These are phyloP conservation scores for Malachius bipustulatus DNA, from an alignment of 2,888 invertebrate species.

Conservation along the genomic window DNA sequence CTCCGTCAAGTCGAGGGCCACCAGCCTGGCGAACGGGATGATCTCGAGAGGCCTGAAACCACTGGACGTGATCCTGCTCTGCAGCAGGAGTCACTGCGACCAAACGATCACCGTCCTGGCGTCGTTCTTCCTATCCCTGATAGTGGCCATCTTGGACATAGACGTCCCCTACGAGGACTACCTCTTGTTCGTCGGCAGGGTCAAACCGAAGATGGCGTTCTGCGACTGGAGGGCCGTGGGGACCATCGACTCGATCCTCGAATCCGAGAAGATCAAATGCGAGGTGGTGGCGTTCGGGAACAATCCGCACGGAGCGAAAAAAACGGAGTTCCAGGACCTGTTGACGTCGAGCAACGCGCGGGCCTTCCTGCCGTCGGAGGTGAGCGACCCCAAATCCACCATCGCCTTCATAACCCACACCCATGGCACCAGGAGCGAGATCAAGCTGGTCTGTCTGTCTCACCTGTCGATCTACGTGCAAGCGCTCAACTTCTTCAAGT, in stretches of 20 bases:
- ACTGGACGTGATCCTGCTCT: conserved; percentile 27
- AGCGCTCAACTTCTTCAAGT: conserved; percentile 18
- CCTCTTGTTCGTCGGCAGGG: conserved; percentile 19
- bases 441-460: conserved; percentile 28
- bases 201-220: conserved; percentile 30
- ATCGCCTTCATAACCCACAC: conserved; percentile 29
- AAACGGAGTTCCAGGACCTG: conserved; percentile 17
- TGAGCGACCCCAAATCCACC: conserved; percentile 22
- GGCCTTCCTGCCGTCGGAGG: conserved; percentile 22
- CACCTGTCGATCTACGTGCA: conserved; percentile 27
- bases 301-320: conserved; percentile 18
- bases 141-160: conserved; percentile 28
- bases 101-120: conserved; percentile 29
- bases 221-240: conserved; percentile 26
- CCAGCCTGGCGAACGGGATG: conserved; percentile 27
- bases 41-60: conserved; percentile 19
- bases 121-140: conserved; percentile 26
- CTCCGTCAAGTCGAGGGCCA: conserved; percentile 24
- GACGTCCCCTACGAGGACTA: conserved; percentile 24
- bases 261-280: conserved; percentile 14
- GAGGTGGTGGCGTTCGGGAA: conserved; percentile 22
- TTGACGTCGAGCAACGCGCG: conserved; percentile 15
- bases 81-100: conserved; percentile 26
- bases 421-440: conserved; percentile 24
- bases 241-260: conserved; percentile 23